These are phyloP conservation scores for Chloroclysta siterata DNA, from an alignment of 2,888 invertebrate genomes.

Conservation along the genomic window DNA sequence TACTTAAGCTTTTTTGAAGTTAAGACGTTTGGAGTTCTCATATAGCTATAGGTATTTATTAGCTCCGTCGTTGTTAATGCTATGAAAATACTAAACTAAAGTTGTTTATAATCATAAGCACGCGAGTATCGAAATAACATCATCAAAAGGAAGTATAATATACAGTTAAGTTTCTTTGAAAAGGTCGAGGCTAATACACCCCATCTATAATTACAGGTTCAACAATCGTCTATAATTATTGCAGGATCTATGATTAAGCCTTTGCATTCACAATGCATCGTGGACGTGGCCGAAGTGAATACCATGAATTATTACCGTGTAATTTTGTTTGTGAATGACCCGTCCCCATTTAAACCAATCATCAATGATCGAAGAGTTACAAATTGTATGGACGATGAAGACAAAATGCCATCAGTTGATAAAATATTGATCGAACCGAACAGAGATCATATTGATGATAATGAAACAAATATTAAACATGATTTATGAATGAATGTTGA, in stretches of 20 bases:
- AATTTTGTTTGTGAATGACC: slow-evolving; percentile 43
- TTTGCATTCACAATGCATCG: slow-evolving; percentile 42
- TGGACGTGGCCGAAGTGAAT: slow-evolving; percentile 33
- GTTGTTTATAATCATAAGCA: neutral
- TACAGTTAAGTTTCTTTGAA: slow-evolving; percentile 21
- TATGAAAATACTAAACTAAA: neutral
- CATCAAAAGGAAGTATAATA: slow-evolving; percentile 13
- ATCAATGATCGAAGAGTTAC: slow-evolving; percentile 44
- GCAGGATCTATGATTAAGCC: slow-evolving; percentile 40
- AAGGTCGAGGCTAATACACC: slow-evolving; percentile 26
- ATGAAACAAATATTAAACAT: slow-evolving; percentile 24
- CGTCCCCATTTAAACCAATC: slow-evolving; percentile 40
- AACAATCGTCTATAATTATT: slow-evolving; percentile 37
- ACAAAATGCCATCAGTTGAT: slow-evolving; percentile 40
- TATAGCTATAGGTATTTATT: too few species aligned
- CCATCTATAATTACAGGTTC: slow-evolving; percentile 32
- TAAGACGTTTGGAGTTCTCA: neutral
- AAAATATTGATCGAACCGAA: slow-evolving; percentile 30
- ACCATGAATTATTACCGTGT: slow-evolving; percentile 39
- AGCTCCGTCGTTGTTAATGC: neutral
- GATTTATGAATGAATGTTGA: slow-evolving; percentile 23
- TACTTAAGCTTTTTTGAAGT: neutral
- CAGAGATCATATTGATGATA: slow-evolving; percentile 23
- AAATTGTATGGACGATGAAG: slow-evolving; percentile 43
- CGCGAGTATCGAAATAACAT: slow-evolving; percentile 1